Evolutionary conservation across 2,888 invertebrate species (phyloP), one percentile per base, ranked within the genome.

Genomic region (Scrobipalpa atriplicella): DNA sequence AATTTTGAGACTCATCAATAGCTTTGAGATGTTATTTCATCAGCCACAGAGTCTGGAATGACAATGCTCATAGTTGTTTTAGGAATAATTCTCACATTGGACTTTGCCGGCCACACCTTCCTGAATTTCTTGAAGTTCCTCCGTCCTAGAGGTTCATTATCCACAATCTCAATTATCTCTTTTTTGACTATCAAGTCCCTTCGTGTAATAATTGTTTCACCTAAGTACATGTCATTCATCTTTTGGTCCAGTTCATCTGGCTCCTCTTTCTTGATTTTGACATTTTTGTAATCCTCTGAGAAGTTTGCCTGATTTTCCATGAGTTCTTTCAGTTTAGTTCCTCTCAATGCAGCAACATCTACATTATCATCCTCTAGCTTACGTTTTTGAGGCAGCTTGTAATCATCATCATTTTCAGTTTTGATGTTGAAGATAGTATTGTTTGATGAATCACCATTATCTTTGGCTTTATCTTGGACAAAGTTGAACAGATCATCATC

Each of bases 61-160:
- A 73, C 68, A 65, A 76, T 67, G 63, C 64, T 76, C 74, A 78
- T 80, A 36, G 79, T 77, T 67, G 82, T 76, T 62, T 75, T 79
- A 13, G 83, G 78, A 69, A 84, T 79, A 47, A 85, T 68, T 70
- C 82, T 84, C 13, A 84, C 75, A 69, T 87, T 86, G 80, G 82
- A 85, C 74, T 85, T 90, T 8, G 89, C 56, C 68, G 92, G 92
- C 92, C 92, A 92, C 18, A 92, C 86, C 71, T 92, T 92, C 75
- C 90, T 90, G 68, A 92, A 92, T 69, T 84, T 92, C 69, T 92
- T 92, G 73, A 91, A 92, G 75, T 92, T 92, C 67, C 19, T 62
- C 13, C 21, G 39, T 18, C 18, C 11, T 66, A 73, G 72, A 62
- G 58, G 66, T 66, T 76, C 58, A 66, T 69, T 70, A 65, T 73